Conservation (phyloP, 2,113 vertebrate species). For the Pseudois nayaur region DNA sequence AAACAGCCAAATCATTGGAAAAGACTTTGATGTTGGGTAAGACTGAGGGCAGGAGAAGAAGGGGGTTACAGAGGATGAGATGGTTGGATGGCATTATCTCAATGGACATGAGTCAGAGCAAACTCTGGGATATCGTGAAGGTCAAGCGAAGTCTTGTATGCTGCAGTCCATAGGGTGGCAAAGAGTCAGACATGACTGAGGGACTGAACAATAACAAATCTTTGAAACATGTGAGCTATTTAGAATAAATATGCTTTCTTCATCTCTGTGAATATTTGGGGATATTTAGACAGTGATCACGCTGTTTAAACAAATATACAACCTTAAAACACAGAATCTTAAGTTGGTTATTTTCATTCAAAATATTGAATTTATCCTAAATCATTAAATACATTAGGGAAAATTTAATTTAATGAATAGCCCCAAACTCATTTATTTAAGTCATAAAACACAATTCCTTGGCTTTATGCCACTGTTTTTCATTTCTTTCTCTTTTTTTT, state of each 20-base stretch:
- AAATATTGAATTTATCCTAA: neutral
- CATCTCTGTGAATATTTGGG: neutral
- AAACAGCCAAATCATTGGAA: neutral
- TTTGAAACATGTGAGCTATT: neutral
- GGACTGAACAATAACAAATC: neutral
- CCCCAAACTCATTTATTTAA: neutral
- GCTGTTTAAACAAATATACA: neutral
- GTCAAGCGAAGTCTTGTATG: neutral
- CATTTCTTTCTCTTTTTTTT: neutral
- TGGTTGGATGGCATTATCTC: neutral
- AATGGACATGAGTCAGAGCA: neutral
- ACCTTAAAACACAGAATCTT: neutral
- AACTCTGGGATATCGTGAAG: neutral
- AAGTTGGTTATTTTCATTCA: neutral
- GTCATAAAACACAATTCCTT: neutral
- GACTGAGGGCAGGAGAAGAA: neutral
- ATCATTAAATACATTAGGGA: neutral
- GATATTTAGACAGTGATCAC: neutral
- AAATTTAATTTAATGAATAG: neutral
- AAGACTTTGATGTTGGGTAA: neutral
- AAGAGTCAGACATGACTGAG: neutral
- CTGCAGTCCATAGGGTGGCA: neutral
- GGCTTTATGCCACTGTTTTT: neutral
- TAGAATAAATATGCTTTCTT: neutral
- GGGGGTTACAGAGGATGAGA: neutral